Evolutionary conservation across 2,797 vertebrate species (phyloP).

Genomic region (Brachyalestes nurse): DNA sequence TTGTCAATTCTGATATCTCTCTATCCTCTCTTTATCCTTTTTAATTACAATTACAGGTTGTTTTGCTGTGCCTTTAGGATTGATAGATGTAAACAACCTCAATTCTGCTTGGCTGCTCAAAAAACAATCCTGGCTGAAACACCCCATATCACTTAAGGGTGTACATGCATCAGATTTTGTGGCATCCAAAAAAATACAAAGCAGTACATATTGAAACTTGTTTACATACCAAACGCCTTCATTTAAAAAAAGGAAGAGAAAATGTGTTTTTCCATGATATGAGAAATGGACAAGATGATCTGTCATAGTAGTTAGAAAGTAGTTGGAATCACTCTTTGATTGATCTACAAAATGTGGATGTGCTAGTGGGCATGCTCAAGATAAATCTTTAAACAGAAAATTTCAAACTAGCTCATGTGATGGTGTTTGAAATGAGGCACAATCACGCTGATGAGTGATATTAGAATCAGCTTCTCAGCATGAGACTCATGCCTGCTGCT

Average conservation of each 20-base stretch:
- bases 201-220: background rate
- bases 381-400: conserved; percentile 34
- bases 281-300: no score
- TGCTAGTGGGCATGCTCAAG: background rate
- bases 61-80: background rate
- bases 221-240: no score
- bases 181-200: background rate
- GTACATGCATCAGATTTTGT: background rate
- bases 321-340: conserved; percentile 3
- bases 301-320: background rate
- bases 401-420: conserved; percentile 19
- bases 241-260: no score
- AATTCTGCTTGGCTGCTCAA: background rate
- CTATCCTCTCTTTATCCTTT: no score
- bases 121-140: background rate
- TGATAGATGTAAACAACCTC: background rate
- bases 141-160: background rate
- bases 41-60: background rate
- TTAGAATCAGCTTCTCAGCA: conserved; percentile 33
- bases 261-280: background rate
- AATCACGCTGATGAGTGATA: conserved; percentile 34
- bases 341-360: background rate
- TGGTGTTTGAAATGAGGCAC: conserved; percentile 40
- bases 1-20: no score
- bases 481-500: conserved; percentile 10